A percentile compares a stretch with the other conserved stretches of the same genome.
Conservation (phyloP, 2,888 invertebrate species). For the Diloba caeruleocephala region DNA sequence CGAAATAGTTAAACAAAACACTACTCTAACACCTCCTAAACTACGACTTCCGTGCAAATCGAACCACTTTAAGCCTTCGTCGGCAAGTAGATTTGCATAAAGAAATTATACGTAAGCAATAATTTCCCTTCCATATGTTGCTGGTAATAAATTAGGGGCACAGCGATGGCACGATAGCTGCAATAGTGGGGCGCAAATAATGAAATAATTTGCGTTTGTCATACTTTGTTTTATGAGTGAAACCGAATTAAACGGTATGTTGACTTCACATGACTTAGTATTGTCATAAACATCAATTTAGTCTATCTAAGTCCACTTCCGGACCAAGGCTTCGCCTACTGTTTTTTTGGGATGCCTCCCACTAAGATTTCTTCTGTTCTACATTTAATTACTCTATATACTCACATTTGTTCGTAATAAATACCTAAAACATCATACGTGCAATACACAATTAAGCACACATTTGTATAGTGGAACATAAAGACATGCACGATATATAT, state of each 20-base stretch:
- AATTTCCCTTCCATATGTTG: slow-evolving; percentile 48
- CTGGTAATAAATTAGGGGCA: slow-evolving; percentile 58
- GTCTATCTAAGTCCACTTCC: no score
- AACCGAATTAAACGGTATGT: slow-evolving; percentile 39
- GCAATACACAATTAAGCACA: no score
- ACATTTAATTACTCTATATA: no score
- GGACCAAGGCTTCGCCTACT: no score
- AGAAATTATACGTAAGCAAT: slow-evolving; percentile 62
- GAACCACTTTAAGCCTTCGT: slow-evolving; percentile 65
- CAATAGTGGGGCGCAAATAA: slow-evolving; percentile 68
- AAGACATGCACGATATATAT: no score
- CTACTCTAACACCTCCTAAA: background rate
- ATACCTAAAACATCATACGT: no score
- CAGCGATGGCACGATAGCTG: slow-evolving; percentile 68
- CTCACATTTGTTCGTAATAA: no score
- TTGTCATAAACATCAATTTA: no score
- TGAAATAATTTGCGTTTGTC: slow-evolving; percentile 72
- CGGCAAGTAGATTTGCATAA: slow-evolving; percentile 66
- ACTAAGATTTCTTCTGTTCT: no score
- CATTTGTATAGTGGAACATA: no score
- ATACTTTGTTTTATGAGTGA: slow-evolving; percentile 70
- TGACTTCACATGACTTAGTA: slow-evolving; percentile 17
- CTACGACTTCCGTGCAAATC: slow-evolving; percentile 18
- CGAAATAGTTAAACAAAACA: background rate
- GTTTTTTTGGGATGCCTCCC: no score